Evolutionary conservation across 2,797 vertebrate genomes (phyloP), one percentile per base, ranked within the genome.

Genomic region (Psittacula echo): DNA sequence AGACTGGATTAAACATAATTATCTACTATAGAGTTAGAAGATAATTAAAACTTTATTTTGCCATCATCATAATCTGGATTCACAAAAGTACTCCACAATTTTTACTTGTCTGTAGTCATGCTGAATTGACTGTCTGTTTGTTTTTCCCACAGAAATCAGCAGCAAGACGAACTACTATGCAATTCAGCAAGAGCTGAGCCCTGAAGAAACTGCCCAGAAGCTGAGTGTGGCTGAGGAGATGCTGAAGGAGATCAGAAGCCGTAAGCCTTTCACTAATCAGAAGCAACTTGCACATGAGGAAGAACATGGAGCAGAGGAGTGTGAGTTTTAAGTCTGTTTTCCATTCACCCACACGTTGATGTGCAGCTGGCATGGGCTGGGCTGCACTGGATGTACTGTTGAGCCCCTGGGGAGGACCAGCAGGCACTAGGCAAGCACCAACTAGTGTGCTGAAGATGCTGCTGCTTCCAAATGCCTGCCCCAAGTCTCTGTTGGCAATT

Each of bases 131-230:
- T 87, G 91, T 91, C 13, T 94, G 34, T 53, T 94, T 72, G 51
- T 83, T 90, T 82, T 41, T 89, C 94, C 77, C 53, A 22, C 97
- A 99, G 99, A 99, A 94, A 99, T 99, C 97, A 98, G 98, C 95
- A 97, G 96, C 48, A 99, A 99, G 94, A 98, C 99, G 98, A 97
- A 98, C 78, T 98, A 98, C 78, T 99, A 99, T 60, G 98, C 98
- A 41, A 91, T 98, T 56, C 97, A 99, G 30, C 98, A 98, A 93
- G 98, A 99, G 5, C 92, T 99, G 85, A 98, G 98, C 78, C 98
- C 98, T 16, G 98, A 98, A 82, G 97, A 98, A 90, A 97, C 98
- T 81, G 77, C 95, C 39, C 97, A 95, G 93, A 99, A 98, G 96
- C 88, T 97, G 24, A 93, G 81, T 4, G 32, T 87, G 39, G 98